These are phyloP conservation scores for Cremastinae sp. DNA, from an alignment of 2,888 invertebrate species.

Conservation along the genomic window DNA sequence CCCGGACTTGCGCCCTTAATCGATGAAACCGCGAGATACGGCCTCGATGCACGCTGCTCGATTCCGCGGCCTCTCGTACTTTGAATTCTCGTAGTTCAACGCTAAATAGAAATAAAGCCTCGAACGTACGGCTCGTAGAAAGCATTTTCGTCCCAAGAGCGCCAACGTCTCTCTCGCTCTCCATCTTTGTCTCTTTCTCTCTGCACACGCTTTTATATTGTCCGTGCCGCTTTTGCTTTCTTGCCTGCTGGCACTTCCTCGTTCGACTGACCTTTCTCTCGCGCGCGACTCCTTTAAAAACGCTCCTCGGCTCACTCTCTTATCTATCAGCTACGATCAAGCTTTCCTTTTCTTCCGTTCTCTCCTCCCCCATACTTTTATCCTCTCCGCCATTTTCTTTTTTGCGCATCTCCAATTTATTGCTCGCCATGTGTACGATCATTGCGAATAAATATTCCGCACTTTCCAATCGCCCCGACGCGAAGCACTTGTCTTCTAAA, in stretches of 20 bases:
- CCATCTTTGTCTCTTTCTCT: too few species aligned
- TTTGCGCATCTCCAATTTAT: slow-evolving; percentile 12
- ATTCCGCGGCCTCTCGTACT: slow-evolving; percentile 15
- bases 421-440: slow-evolving; percentile 25
- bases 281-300: slow-evolving; percentile 56
- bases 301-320: slow-evolving; percentile 42
- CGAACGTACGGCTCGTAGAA: slow-evolving; percentile 48
- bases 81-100: neutral
- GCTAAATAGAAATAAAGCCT: slow-evolving; percentile 45
- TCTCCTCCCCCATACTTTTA: neutral
- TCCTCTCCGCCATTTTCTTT: neutral
- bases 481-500: neutral
- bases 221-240: slow-evolving; percentile 64
- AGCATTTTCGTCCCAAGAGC: slow-evolving; percentile 49
- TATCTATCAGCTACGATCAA: slow-evolving; percentile 58
- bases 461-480: slow-evolving; percentile 10
- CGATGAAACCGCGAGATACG: neutral
- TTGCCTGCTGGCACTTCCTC: slow-evolving; percentile 73
- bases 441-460: slow-evolving; percentile 5
- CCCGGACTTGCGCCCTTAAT: slow-evolving; percentile 11
- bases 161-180: slow-evolving; percentile 1
- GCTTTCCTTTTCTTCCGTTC: slow-evolving; percentile 40
- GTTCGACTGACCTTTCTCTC: slow-evolving; percentile 76
- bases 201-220: neutral
- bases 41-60: slow-evolving; percentile 31